Base-by-base conservation (phyloP, 2,797 vertebrate genomes). In the Diceros bicornis region DNA sequence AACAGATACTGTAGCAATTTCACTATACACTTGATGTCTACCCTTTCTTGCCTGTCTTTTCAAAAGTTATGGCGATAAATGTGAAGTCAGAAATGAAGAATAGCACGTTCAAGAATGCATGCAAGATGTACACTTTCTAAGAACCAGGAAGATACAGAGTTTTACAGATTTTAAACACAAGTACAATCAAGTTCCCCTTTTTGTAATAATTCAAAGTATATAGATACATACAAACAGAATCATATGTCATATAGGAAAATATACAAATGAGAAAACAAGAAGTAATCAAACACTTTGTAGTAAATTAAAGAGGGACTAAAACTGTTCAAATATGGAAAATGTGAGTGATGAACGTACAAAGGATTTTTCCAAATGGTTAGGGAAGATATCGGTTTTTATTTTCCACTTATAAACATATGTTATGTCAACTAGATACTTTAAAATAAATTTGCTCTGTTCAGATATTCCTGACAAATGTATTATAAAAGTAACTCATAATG, bases 31-130 rank as follows among this genome's bases (percentile, higher is more conserved):
- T 13, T 89, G 14, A 85, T 61, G 7, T 52, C 59, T 71, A 71
- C n/a, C 23, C 44, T 62, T 50, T 95, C 72, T 81, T 74, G 29
- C 52, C 27, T 61, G 13, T 57, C n/a, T 90, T 89, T 97, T 32
- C 44, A 64, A 96, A 96, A 78, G 57, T 6, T 81, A 27, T 68
- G 21, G 6, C 4, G 34, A 79, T 82, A 79, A 84, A 79, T 77
- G 4, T 66, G 8, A 95, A 93, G 7, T 85, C 66, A 96, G 62
- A 92, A 94, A 95, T 55, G 23, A 78, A 89, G n/a, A 79, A 55
- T 27, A 89, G 2, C 21, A 89, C 91, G 55, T 90, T 75, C 27
- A 88, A 94, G 71, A 93, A 82, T 59, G 8, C 29, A 91, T 34
- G 87, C 25, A 82, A 79, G 87, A 77, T 32, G 27, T 59, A 74